phyloP scores from a whole-genome alignment of 2,113 vertebrate genomes.

The Saccopteryx bilineata region DNA sequence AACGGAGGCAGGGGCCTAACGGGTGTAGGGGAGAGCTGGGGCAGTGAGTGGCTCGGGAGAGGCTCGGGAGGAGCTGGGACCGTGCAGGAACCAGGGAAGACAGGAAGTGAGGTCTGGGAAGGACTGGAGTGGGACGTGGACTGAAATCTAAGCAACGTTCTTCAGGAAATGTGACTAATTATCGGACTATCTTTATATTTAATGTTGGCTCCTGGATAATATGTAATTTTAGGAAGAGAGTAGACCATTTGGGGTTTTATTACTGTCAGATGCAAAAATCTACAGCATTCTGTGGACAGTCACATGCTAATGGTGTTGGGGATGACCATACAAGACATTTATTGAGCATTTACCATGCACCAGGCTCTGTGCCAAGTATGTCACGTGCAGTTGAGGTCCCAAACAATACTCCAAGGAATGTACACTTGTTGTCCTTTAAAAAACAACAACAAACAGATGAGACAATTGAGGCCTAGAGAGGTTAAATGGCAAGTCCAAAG shows the following conservation, averaged over 20 bases:
- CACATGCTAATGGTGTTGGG: not conserved
- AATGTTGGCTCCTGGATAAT: not conserved
- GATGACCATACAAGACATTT: not conserved
- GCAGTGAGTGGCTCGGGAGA: not conserved
- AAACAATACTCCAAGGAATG: not conserved
- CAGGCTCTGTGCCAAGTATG: not conserved
- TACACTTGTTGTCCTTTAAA: not conserved
- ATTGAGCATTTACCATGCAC: not conserved
- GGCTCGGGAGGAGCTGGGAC: too few relatives aligned
- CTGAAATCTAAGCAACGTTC: not conserved
- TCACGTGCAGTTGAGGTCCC: not conserved
- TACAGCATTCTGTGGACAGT: not conserved
- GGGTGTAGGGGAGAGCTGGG: too few relatives aligned
- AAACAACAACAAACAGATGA: not conserved
- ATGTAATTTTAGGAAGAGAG: not conserved
- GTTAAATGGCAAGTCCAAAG: not conserved
- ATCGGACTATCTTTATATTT: not conserved
- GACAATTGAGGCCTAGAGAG: not conserved
- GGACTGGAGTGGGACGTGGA: not conserved
- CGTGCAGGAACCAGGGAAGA: accelerated
- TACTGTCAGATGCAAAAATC: not conserved
- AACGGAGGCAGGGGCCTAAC: not conserved
- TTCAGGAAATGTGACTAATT: constrained; percentile 38
- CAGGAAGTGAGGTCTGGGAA: not conserved
- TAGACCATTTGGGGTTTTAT: not conserved